Conservation (phyloP, 2,888 invertebrate species). For the Epinotia ramella region DNA sequence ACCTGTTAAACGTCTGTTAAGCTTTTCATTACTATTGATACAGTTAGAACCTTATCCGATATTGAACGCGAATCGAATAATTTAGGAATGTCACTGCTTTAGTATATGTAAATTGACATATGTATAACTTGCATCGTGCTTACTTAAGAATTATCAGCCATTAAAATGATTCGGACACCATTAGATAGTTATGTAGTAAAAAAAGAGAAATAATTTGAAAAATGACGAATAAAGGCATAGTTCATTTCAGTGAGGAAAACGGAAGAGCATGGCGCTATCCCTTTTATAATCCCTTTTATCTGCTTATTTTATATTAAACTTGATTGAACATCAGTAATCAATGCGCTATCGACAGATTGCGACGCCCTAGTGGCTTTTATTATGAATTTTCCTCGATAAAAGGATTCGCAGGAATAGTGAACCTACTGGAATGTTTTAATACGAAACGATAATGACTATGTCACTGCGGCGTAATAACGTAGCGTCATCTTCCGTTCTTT, state of each 20-base stretch:
- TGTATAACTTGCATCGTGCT: no score
- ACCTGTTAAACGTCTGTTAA: constrained; percentile 3
- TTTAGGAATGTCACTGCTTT: background rate
- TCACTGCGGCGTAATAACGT: constrained; percentile 34
- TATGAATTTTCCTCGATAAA: constrained; percentile 32
- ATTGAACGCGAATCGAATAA: background rate
- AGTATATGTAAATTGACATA: background rate
- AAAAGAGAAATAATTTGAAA: no score
- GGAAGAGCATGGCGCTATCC: constrained; percentile 11
- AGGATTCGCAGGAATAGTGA: constrained; percentile 30
- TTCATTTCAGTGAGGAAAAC: background rate
- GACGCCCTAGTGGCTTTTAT: constrained; percentile 22
- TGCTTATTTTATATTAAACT: constrained; percentile 7
- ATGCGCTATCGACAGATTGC: constrained; percentile 32
- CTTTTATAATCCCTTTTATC: constrained; percentile 28
- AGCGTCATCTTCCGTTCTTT: constrained; percentile 37
- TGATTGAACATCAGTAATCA: constrained; percentile 6
- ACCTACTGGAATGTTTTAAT: constrained; percentile 12
- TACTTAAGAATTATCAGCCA: no score
- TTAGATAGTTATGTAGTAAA: no score
- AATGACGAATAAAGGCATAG: no score
- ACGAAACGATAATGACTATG: constrained; percentile 26
- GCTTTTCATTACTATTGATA: constrained; percentile 16
- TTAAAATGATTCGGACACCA: no score
- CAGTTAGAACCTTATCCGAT: constrained; percentile 15